Evolutionary conservation across 2,113 vertebrate species (phyloP), one percentile per base, ranked within the genome.

Genomic region (Saguinus imperator): DNA sequence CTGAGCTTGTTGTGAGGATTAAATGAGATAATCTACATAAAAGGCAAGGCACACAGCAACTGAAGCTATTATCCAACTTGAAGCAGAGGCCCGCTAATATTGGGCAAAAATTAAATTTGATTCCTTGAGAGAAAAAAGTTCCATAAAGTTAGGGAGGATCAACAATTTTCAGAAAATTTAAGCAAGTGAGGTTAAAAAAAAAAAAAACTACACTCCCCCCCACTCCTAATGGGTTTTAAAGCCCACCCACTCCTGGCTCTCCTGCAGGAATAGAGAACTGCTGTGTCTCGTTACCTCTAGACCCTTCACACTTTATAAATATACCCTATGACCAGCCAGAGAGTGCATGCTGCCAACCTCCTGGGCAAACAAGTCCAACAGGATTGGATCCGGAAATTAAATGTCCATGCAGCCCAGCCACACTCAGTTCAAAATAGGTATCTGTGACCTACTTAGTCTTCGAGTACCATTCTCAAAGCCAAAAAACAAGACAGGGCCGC

Each of bases 301-400:
- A 57, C 37, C 68, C 90, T 58, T 88, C 73, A 93, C 57, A 76
- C 89, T 93, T 93, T 85, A 94, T 94, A 97, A 95, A 96, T 80
- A 97, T 2, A 79, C 76, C 75, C 0, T 43, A 58, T 29, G 1
- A 55, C 82, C 82, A 77, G 79, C 37, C 86, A 66, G 93, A 89
- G 87, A 55, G 73, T 29, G 37, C 77, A 23, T 20, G 8, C 55
- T 57, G 73, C 93, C 94, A 89, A 64, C 16, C 90, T 81, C 91
- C 88, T 75, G 72, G 61, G 85, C 61, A 88, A 95, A 96, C 35
- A 29, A 93, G 82, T 76, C 68, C 87, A 82, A 76, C 57, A 83
- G 76, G 70, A 92, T 89, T 52, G 94, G 89, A 95, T 93, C 87
- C 5, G 64, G 95, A 98, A 97, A 98, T 94, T 93, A 93, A 85